These are phyloP conservation scores for Coturnix japonica DNA, from an alignment of 2,113 vertebrate species.

Conservation along the genomic window DNA sequence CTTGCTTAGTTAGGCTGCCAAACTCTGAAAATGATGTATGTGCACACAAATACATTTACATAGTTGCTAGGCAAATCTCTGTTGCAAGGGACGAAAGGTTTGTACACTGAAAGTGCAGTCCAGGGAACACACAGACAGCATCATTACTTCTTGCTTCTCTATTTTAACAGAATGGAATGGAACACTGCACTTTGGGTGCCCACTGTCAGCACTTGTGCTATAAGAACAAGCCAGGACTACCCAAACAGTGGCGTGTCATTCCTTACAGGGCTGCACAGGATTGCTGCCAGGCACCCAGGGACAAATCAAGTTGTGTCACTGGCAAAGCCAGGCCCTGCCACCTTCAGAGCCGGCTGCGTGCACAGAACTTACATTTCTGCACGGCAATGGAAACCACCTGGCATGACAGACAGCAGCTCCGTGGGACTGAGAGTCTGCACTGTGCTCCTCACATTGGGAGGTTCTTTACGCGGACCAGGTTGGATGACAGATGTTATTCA, in stretches of 20 bases:
- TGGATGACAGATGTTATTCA: neutral
- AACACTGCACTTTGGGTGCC: rapidly evolving
- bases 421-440: rapidly evolving
- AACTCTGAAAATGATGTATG: rapidly evolving
- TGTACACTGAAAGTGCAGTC: neutral
- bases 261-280: neutral
- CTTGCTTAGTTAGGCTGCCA: neutral
- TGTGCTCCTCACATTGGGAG: rapidly evolving
- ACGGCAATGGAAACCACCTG: neutral
- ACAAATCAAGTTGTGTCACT: rapidly evolving
- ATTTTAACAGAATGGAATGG: rapidly evolving
- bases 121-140: neutral
- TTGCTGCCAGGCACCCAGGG: neutral
- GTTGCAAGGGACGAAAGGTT: neutral
- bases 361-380: neutral
- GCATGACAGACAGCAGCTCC: rapidly evolving
- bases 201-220: neutral
- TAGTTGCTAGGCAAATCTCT: neutral
- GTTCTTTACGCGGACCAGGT: neutral
- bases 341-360: rapidly evolving
- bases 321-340: neutral
- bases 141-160: no score
- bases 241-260: rapidly evolving
- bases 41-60: neutral
- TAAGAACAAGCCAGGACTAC: rapidly evolving